Conservation (phyloP, 2,113 vertebrate species). For the Sceloporus undulatus region DNA sequence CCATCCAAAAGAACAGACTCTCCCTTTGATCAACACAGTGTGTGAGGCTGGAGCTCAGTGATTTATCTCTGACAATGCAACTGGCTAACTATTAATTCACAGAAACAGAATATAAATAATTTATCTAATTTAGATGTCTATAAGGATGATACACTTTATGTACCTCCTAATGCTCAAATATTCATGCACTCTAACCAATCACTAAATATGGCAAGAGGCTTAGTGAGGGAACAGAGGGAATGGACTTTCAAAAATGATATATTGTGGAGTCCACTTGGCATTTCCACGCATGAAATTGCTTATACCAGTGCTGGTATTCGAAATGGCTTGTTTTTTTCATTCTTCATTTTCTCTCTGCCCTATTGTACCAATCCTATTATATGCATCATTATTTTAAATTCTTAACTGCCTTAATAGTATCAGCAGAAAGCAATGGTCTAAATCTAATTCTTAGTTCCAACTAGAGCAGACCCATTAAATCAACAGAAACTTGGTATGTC, state of each 20-base stretch:
- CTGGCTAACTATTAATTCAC: neutral
- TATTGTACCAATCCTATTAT: neutral
- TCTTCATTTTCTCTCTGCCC: neutral
- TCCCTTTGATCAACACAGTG: neutral
- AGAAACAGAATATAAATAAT: neutral
- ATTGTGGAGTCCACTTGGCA: neutral
- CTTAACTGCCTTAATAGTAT: neutral
- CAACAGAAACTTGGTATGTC: no score
- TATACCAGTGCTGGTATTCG: neutral
- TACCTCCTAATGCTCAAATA: neutral
- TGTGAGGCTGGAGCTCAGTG: neutral
- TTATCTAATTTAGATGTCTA: neutral
- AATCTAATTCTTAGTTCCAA: neutral
- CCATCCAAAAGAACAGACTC: neutral
- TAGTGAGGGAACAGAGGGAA: neutral
- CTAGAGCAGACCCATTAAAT: neutral
- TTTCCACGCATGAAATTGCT: neutral
- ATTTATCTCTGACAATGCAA: neutral
- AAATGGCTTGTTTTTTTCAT: neutral
- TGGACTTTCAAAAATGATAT: neutral
- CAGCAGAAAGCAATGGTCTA: neutral
- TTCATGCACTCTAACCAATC: neutral
- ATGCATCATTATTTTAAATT: neutral
- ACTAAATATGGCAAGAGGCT: neutral
- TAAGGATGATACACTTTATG: neutral